Conservation (phyloP, 1,140 invertebrate species). For the Augochlora pura region DNA sequence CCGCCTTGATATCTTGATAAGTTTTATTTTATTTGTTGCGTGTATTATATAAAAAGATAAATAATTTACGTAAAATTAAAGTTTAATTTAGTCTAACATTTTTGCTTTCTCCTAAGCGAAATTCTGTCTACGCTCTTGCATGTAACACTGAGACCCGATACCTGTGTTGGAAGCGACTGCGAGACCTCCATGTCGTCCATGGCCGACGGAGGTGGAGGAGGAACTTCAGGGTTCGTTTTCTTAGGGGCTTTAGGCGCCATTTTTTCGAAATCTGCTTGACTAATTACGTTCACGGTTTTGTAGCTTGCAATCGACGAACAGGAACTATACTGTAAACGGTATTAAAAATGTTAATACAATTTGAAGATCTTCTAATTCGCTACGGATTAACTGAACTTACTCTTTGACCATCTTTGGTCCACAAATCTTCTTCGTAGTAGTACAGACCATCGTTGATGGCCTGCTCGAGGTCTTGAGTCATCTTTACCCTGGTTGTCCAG, state of each 20-base stretch:
- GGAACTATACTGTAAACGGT: constrained; percentile 70
- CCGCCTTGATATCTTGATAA: no score
- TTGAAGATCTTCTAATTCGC: neutral
- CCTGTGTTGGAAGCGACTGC: constrained; percentile 68
- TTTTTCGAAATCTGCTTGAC: constrained; percentile 92
- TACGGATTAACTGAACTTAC: constrained; percentile 55
- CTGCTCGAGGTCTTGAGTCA: constrained; percentile 95
- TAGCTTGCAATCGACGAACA: constrained; percentile 83
- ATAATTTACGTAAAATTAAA: no score
- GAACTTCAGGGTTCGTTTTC: constrained; percentile 85
- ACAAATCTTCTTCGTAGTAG: constrained; percentile 96
- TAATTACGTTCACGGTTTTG: constrained; percentile 94
- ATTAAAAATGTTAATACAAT: neutral
- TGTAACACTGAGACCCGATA: constrained; percentile 22
- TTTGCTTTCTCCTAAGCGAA: no score
- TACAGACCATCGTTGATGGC: constrained; percentile 97
- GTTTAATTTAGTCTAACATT: no score
- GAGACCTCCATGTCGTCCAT: constrained; percentile 71
- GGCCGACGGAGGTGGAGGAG: constrained; percentile 88
- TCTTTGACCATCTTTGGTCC: constrained; percentile 81
- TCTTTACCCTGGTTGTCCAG: constrained; percentile 91
- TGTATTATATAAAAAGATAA: no score
- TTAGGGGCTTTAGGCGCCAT: constrained; percentile 84
- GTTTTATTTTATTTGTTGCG: no score
- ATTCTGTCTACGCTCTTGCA: no score